These are phyloP conservation scores for Idaea dimidiata DNA, from an alignment of 2,888 invertebrate species.

Conservation along the genomic window DNA sequence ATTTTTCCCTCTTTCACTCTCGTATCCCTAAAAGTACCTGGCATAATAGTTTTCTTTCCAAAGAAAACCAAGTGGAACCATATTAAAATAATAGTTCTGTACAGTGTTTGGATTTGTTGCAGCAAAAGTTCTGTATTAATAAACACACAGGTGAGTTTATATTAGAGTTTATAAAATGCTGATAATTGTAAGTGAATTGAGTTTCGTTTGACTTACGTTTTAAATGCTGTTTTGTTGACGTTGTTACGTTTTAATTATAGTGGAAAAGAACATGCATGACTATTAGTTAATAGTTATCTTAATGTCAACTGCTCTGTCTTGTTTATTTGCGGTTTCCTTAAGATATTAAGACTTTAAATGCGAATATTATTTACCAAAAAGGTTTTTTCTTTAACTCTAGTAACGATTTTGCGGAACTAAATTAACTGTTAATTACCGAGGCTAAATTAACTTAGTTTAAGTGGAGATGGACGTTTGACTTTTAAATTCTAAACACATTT, in stretches of 20 bases:
- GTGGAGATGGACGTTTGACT: too few species aligned
- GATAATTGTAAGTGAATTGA: background rate
- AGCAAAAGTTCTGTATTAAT: conserved; percentile 15
- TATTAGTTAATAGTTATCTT: background rate
- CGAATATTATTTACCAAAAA: too few species aligned
- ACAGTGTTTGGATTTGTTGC: conserved; percentile 54
- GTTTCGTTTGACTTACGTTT: conserved; percentile 19
- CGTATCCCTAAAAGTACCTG: conserved; percentile 7
- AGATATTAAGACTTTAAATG: background rate
- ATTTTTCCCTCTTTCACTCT: conserved; percentile 17
- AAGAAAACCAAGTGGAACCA: conserved; percentile 74
- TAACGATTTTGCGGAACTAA: too few species aligned
- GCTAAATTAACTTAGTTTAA: too few species aligned
- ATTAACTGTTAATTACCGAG: too few species aligned
- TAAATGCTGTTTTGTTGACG: conserved; percentile 54
- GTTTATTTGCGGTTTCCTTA: background rate
- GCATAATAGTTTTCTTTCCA: conserved; percentile 68
- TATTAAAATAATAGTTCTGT: conserved; percentile 29
- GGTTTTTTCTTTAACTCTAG: too few species aligned
- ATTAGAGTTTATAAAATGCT: conserved; percentile 19
- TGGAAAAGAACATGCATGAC: background rate
- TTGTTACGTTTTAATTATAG: conserved; percentile 36
- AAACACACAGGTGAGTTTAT: conserved; percentile 43
- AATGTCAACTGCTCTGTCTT: background rate
- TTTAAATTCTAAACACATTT: too few species aligned